Conservation (phyloP, 1,140 invertebrate genomes). For the Eueides isabella region DNA sequence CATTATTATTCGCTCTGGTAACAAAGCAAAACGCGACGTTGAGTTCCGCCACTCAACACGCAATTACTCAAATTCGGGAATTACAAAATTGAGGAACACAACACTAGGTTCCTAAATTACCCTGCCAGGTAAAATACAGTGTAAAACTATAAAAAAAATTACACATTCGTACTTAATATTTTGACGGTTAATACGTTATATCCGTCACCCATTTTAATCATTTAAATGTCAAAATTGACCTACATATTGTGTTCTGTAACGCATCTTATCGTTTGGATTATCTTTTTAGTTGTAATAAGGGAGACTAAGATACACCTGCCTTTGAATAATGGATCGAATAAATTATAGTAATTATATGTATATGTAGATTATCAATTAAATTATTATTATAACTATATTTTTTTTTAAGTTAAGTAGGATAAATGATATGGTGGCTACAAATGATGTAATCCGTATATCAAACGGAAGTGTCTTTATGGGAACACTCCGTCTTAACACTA, state of each 20-base stretch:
- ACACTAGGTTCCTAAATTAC: not conserved
- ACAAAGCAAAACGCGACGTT: not conserved
- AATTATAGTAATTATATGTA: slow-evolving; percentile 24
- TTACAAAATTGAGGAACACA: too few relatives aligned
- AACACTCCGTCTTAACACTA: too few relatives aligned
- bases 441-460: too few relatives aligned
- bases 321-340: slow-evolving; percentile 34
- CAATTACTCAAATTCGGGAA: not conserved
- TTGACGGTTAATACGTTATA: not conserved
- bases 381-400: too few relatives aligned
- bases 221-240: slow-evolving; percentile 41
- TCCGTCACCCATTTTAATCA: slow-evolving; percentile 13
- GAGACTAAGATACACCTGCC: slow-evolving; percentile 22
- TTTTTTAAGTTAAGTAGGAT: too few relatives aligned
- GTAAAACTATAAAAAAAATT: not conserved
- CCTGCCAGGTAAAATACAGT: not conserved
- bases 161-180: not conserved
- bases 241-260: slow-evolving; percentile 27
- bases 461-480: too few relatives aligned
- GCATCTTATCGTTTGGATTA: slow-evolving; percentile 31
- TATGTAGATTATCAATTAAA: not conserved
- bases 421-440: too few relatives aligned
- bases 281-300: slow-evolving; percentile 4
- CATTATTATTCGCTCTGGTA: not conserved
- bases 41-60: not conserved